Percentiles rank a stretch among this genome's conserved stretches.
Evolutionary conservation across 2,888 invertebrate species (phyloP).

Genomic region (Drosophila seclusa): DNA sequence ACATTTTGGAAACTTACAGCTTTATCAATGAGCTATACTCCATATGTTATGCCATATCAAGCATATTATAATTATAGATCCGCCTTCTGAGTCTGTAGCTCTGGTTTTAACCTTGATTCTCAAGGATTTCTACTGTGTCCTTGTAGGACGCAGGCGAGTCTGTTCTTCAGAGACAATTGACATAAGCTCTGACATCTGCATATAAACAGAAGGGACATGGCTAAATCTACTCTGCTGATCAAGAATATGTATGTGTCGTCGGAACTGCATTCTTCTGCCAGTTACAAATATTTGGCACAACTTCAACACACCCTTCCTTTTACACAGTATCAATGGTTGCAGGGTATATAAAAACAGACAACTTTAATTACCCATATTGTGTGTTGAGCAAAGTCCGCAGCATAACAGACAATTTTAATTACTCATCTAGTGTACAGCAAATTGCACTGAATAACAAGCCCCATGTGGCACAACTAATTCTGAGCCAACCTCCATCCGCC

Average conservation of each 20-base stretch:
- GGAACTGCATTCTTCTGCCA: background rate
- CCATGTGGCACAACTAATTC: background rate
- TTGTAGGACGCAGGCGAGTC: no score
- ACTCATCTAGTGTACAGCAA: background rate
- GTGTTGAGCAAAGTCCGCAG: background rate
- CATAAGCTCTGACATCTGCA: no score
- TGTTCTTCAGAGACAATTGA: background rate
- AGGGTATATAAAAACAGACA: background rate
- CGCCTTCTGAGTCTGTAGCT: no score
- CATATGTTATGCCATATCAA: accelerated
- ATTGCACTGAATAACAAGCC: background rate
- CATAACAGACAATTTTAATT: constrained; percentile 1
- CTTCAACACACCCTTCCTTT: background rate
- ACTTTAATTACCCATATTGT: background rate
- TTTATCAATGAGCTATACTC: background rate
- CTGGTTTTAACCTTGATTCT: background rate
- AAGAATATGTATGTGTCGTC: background rate
- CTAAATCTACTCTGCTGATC: background rate
- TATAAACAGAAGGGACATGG: no score
- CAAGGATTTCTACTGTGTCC: background rate
- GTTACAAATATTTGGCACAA: background rate
- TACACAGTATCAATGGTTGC: background rate
- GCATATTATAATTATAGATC: background rate
- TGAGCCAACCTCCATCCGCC: background rate
- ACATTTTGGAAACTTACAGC: background rate